Evolutionary conservation across 2,797 vertebrate species (phyloP).

Genomic region (Darevskia mixta): DNA sequence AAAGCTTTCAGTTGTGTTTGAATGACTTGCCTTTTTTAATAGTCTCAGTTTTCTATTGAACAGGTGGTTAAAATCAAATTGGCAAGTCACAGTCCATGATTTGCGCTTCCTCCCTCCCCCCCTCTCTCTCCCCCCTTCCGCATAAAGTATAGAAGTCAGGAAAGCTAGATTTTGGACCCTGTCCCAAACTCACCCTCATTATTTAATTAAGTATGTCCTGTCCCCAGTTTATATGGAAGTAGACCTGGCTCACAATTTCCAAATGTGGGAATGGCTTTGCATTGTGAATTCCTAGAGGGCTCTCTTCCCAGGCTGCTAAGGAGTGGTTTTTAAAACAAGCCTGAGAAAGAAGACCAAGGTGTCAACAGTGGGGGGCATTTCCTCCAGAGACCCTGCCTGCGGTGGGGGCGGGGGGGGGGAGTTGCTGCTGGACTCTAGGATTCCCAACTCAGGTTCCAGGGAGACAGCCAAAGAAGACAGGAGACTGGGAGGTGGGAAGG

Average conservation of each 20-base stretch:
- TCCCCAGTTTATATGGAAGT: slow-evolving; percentile 15
- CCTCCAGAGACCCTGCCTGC: not conserved
- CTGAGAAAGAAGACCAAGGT: not conserved
- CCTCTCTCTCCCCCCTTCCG: not conserved
- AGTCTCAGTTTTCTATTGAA: not conserved
- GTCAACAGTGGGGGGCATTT: not conserved
- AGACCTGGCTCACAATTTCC: slow-evolving; percentile 41
- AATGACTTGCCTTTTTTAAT: not conserved
- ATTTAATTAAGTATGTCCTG: not conserved
- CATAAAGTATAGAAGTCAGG: not conserved
- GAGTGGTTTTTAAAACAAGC: not conserved
- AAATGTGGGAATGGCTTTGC: slow-evolving; percentile 27
- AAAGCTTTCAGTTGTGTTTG: not conserved
- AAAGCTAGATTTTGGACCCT: not conserved
- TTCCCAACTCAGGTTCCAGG: not conserved
- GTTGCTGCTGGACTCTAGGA: not conserved
- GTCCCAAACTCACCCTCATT: too few relatives aligned
- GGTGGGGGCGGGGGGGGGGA: not conserved
- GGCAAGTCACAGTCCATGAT: not conserved
- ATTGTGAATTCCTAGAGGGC: slow-evolving; percentile 37
- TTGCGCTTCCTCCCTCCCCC: not conserved
- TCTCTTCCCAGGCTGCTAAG: not conserved
- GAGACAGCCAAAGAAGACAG: too few relatives aligned
- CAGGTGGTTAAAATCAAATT: not conserved
- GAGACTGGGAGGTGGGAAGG: too few relatives aligned